Base-by-base conservation (phyloP, 2,797 vertebrate species). In the Tokudaia muenninki region DNA sequence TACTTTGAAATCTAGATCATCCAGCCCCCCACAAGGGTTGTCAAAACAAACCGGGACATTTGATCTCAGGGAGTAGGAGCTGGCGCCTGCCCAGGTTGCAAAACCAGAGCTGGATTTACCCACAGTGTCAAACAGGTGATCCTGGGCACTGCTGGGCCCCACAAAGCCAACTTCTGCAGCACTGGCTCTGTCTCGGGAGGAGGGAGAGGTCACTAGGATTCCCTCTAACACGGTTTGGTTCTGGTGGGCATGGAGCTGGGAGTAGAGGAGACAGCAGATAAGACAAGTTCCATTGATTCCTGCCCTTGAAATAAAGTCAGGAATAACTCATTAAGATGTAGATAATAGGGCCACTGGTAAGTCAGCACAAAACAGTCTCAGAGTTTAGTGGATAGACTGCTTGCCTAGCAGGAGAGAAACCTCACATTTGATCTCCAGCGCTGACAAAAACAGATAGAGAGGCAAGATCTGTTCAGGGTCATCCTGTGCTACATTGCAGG, bases 1-100 rank as follows among this genome's bases (percentile, higher is more conserved):
- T 94, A 77, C 95, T 96, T 98, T 95, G 95, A 98, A 95, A 98
- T 98, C 97, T 86, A 63, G 98, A 97, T 96, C 97, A 90, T 95
- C 92, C 80, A 2, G 55, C 91, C 84, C 57, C 63, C 95, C 78
- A 88, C 89, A 3, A 0, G 19, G 61, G 97, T 97, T 98, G 98
- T 98, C 96, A 98, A 98, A 98, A 98, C 80, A 98, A 98, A 98
- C 93, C 95, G 44, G 96, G 96, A 77, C 72, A 87, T 91, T 93
- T 2, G 70, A 94, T 97, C 96, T 19, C 9, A 24, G 52, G 93
- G 93, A 26, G 31, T 92, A 96, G 96, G 80, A 95, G 93, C 91
- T 11, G 75, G 75, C 89, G 65, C 94, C 91, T 98, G 93, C 96
- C 98, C 97, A 78, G 94, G 83, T 98, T 97, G 93, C 94, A 96